Evolutionary conservation across 2,888 invertebrate species (phyloP).

Genomic region (Amiota minor): DNA sequence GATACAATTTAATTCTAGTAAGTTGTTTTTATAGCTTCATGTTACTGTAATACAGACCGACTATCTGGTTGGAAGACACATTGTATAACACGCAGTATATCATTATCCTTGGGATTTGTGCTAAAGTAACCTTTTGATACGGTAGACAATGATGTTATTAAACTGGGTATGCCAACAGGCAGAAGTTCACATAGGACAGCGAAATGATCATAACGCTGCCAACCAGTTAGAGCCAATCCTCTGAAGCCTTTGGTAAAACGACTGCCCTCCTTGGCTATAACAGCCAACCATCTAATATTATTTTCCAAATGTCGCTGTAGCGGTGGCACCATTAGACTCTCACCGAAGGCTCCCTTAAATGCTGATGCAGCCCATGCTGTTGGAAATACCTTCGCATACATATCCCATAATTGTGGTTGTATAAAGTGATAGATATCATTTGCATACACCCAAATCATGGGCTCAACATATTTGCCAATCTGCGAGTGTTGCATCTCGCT

Average conservation of each 20-base stretch:
- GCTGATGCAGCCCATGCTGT: conserved; percentile 84
- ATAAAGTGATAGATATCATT: conserved; percentile 80
- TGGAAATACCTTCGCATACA: conserved; percentile 79
- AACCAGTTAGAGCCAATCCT: conserved; percentile 72
- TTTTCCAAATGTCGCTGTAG: conserved; percentile 81
- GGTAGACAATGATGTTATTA: conserved; percentile 78
- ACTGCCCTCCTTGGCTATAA: conserved; percentile 77
- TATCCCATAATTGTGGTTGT: conserved; percentile 78
- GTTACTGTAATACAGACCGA: conserved; percentile 47
- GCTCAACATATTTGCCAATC: conserved; percentile 80
- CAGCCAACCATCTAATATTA: conserved; percentile 80
- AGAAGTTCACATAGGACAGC: conserved; percentile 80
- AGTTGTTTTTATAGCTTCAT: background rate
- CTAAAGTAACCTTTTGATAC: conserved; percentile 78
- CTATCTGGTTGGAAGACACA: conserved; percentile 75
- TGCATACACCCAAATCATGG: conserved; percentile 88
- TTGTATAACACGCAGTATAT: conserved; percentile 75
- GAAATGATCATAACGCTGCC: conserved; percentile 80
- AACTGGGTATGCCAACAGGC: conserved; percentile 79
- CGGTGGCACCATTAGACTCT: conserved; percentile 80
- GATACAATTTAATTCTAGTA: background rate
- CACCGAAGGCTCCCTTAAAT: conserved; percentile 84
- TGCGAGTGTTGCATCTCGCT: conserved; percentile 78
- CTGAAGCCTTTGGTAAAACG: conserved; percentile 72
- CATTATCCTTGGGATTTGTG: conserved; percentile 73